Conservation (phyloP, 1,140 invertebrate species). For the Atta cephalotes region DNA sequence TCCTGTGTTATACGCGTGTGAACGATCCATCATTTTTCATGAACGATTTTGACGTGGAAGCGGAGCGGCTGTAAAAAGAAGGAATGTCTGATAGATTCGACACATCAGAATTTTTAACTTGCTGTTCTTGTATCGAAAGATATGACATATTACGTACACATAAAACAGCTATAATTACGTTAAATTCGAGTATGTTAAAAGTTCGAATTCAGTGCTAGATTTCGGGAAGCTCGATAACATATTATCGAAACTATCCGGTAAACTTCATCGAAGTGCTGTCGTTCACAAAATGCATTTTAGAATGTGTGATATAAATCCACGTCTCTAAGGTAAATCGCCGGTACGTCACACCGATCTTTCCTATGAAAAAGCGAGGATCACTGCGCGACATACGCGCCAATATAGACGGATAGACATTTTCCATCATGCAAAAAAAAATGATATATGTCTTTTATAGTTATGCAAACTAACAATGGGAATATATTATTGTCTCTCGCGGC, state of each 20-base stretch:
- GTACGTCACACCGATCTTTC: not conserved
- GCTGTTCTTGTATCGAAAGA: not conserved
- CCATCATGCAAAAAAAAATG: not conserved
- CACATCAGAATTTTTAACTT: slow-evolving; percentile 13
- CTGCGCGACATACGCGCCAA: not conserved
- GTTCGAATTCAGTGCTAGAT: not conserved
- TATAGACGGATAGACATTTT: slow-evolving; percentile 14
- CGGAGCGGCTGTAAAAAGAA: not conserved
- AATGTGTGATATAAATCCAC: slow-evolving; percentile 22
- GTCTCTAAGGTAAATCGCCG: slow-evolving; percentile 37
- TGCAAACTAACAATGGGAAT: too few relatives aligned
- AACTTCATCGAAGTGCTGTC: slow-evolving; percentile 3
- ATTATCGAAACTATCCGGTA: not conserved
- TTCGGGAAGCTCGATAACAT: not conserved
- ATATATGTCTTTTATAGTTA: slow-evolving; percentile 15
- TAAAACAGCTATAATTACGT: not conserved
- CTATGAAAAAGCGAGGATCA: slow-evolving; percentile 30
- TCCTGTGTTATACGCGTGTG: not conserved
- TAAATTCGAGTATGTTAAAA: not conserved
- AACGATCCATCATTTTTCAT: slow-evolving; percentile 30
- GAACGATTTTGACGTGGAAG: slow-evolving; percentile 9
- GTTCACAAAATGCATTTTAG: slow-evolving; percentile 27
- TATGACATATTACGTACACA: not conserved
- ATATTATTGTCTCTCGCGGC: not conserved
- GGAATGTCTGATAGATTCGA: not conserved